These are phyloP conservation scores for Betta splendens DNA, from an alignment of 2,797 vertebrate species.

Conservation along the genomic window DNA sequence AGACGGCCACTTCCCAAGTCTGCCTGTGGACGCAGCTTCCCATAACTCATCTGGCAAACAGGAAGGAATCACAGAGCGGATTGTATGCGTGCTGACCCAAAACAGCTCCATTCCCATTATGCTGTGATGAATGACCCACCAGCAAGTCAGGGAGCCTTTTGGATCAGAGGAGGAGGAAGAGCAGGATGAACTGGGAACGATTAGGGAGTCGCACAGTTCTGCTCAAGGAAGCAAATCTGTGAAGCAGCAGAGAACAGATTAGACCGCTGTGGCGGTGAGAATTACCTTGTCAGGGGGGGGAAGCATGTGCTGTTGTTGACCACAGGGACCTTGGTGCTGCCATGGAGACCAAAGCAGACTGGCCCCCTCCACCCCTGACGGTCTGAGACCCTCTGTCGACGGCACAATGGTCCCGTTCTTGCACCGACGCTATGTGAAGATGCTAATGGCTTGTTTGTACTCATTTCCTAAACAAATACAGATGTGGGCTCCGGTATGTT, in stretches of 20 bases:
- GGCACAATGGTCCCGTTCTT: slow-evolving; percentile 13
- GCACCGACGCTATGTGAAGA: slow-evolving; percentile 26
- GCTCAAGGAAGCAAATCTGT: slow-evolving; percentile 48
- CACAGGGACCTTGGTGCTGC: slow-evolving; percentile 47
- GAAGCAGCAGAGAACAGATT: slow-evolving; percentile 44
- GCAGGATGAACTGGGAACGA: slow-evolving; percentile 59
- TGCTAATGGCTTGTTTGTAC: slow-evolving; percentile 52
- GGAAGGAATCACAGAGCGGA: slow-evolving; percentile 69
- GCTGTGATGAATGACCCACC: slow-evolving; percentile 69
- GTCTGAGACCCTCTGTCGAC: slow-evolving; percentile 18
- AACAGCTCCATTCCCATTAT: slow-evolving; percentile 69
- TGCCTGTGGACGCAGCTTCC: slow-evolving; percentile 62
- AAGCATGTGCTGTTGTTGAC: slow-evolving; percentile 34
- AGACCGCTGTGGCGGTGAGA: slow-evolving; percentile 29
- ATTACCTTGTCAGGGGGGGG: slow-evolving; percentile 33
- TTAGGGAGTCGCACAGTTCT: slow-evolving; percentile 57
- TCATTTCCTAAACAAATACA: slow-evolving; percentile 63
- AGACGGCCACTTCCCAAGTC: slow-evolving; percentile 50
- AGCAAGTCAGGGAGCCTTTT: slow-evolving; percentile 57
- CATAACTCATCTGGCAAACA: slow-evolving; percentile 71
- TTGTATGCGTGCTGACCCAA: slow-evolving; percentile 64
- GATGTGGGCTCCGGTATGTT: slow-evolving; percentile 56
- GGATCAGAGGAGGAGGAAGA: slow-evolving; percentile 47
- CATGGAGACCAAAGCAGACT: slow-evolving; percentile 44
- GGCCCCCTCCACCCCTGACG: slow-evolving; percentile 25